Percentiles rank a stretch among this genome's conserved stretches.
phyloP scores from a whole-genome alignment of 2,797 vertebrate species.

The Micrastur ruficollis region DNA sequence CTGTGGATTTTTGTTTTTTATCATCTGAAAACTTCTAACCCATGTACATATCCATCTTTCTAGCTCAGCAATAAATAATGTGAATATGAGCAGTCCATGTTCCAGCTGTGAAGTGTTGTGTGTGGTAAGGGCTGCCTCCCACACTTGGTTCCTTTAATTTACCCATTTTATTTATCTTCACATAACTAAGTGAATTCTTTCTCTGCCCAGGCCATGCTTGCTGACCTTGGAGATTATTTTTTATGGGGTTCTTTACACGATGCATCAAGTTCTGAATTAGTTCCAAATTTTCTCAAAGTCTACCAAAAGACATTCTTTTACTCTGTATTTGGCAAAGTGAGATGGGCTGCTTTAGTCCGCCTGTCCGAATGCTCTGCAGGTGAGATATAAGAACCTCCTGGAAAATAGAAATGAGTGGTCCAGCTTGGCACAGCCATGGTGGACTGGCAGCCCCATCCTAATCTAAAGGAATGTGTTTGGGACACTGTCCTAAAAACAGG shows the following conservation, averaged over 20 bases:
- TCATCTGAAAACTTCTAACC: neutral
- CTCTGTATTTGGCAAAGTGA: neutral
- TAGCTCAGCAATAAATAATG: neutral
- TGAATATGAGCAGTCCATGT: neutral
- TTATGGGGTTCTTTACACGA: neutral
- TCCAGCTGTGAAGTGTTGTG: neutral
- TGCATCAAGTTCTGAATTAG: neutral
- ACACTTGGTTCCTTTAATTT: neutral
- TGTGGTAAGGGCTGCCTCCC: neutral
- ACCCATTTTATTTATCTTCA: neutral
- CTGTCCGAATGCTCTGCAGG: neutral
- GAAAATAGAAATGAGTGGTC: fast-evolving
- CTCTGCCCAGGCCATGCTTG: neutral
- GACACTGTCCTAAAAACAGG: neutral
- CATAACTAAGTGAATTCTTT: neutral
- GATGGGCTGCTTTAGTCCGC: neutral
- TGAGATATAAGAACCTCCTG: neutral
- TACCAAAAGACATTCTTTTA: neutral
- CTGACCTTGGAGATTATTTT: neutral
- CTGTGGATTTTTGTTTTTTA: neutral
- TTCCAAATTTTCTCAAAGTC: neutral
- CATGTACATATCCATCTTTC: neutral
- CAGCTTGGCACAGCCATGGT: neutral
- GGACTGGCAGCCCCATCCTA: neutral
- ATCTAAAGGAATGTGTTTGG: neutral